Evolutionary conservation across 2,888 invertebrate genomes (phyloP).

Genomic region (Protodeltote pygarga): DNA sequence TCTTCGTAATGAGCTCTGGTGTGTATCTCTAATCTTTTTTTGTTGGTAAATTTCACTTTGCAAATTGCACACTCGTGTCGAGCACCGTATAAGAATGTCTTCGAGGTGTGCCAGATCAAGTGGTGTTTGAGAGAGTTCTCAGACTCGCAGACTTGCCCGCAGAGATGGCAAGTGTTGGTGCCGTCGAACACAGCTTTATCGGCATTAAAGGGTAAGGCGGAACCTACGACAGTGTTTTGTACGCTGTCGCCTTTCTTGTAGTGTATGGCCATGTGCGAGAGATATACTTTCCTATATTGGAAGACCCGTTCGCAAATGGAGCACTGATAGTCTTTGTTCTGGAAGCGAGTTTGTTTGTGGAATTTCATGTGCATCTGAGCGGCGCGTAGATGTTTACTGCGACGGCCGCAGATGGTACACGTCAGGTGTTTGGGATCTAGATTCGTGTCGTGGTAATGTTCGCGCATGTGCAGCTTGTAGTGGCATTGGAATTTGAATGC

Average conservation of each 20-base stretch:
- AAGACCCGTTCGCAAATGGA: slow-evolving; percentile 82
- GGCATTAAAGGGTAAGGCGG: slow-evolving; percentile 50
- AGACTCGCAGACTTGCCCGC: slow-evolving; percentile 79
- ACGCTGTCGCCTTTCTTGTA: slow-evolving; percentile 78
- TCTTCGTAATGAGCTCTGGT: slow-evolving; percentile 82
- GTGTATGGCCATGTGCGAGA: slow-evolving; percentile 82
- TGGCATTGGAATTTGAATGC: slow-evolving; percentile 78
- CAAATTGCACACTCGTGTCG: slow-evolving; percentile 82
- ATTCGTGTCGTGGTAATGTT: slow-evolving; percentile 74
- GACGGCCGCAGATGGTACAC: slow-evolving; percentile 77
- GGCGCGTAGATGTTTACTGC: slow-evolving; percentile 80
- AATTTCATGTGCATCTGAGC: slow-evolving; percentile 81
- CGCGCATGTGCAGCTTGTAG: slow-evolving; percentile 80
- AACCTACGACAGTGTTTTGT: slow-evolving; percentile 72
- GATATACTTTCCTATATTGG: slow-evolving; percentile 75
- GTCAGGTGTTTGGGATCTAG: slow-evolving; percentile 76
- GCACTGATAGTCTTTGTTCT: slow-evolving; percentile 81
- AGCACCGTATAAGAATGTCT: slow-evolving; percentile 74
- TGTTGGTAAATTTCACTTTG: slow-evolving; percentile 79
- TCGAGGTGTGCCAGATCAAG: slow-evolving; percentile 78
- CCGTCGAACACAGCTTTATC: slow-evolving; percentile 62
- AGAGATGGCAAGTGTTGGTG: slow-evolving; percentile 76
- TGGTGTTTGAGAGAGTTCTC: slow-evolving; percentile 79
- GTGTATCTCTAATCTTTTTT: slow-evolving; percentile 78
- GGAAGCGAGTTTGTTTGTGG: slow-evolving; percentile 82